Base-by-base conservation (phyloP, 2,888 invertebrate genomes). In the Meteorus colon region DNA sequence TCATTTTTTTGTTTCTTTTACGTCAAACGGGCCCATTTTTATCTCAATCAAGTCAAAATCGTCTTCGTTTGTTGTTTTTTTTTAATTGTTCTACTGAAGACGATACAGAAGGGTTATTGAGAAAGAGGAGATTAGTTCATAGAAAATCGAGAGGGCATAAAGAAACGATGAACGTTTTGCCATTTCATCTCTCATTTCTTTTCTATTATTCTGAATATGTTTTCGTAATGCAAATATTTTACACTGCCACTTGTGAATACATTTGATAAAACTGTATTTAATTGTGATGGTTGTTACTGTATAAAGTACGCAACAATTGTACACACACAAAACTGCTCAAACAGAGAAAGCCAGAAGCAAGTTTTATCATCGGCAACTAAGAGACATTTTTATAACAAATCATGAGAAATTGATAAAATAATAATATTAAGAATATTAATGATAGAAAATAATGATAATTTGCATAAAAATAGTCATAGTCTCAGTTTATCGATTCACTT, bases 201-300 rank as follows among this genome's bases (percentile, higher is more conserved):
- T 71, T 73, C 34, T 60, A 63, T 59, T 24, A 14, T 71, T 60
- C 34, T 51, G 6, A 48, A 37, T 10, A 37, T 73, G 34, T 51
- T 73, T 19, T 8, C 19, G 29, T 34, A 71, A 41, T 62, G 55
- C 29, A 73, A 79, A 29, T 65, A 34, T 78, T 74, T 77, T 79
- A 76, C 80, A 81, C 80, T 80, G 80, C 81, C 81, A 79, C 73
- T 78, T 73, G 67, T 59, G 41, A 69, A 73, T 67, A 70, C 55
- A 69, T 67, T 72, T 75, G 74, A 74, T 74, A 27, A 70, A 34
- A 65, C 68, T 63, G 14, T 76, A 37, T 66, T 34, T 65, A 55
- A 19, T 55, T 68, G 29, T 62, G 24, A 65, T 55, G 19, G 62
- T 70, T 69, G 37, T 69, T 74, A 74, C 68, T 67, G 74, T 68